These are phyloP conservation scores for Proales similis DNA, from an alignment of 1,140 invertebrate genomes.

Conservation along the genomic window DNA sequence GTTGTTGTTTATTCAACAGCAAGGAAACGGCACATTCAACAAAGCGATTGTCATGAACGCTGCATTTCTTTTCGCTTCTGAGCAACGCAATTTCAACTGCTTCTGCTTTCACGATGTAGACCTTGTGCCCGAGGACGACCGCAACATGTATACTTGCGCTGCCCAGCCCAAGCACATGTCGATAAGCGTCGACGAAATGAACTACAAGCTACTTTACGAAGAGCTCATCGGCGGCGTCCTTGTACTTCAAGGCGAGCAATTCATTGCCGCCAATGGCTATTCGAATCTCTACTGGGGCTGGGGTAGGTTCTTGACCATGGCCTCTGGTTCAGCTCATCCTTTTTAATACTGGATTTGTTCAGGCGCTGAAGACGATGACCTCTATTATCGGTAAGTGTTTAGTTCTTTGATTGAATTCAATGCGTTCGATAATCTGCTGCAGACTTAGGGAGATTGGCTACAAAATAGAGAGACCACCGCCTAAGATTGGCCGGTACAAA, in stretches of 20 bases:
- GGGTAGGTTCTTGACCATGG: constrained; percentile 17
- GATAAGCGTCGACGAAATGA: constrained; percentile 66
- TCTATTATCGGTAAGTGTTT: constrained; percentile 40
- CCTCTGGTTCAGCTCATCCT: neutral
- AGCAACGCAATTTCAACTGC: constrained; percentile 73
- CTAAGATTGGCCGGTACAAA: constrained; percentile 46
- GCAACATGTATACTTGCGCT: constrained; percentile 61
- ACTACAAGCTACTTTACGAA: constrained; percentile 66
- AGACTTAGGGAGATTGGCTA: constrained; percentile 51
- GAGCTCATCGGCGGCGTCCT: constrained; percentile 72
- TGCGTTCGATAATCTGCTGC: too few species aligned
- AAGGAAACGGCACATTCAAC: constrained; percentile 68
- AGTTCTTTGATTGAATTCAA: constrained; percentile 37
- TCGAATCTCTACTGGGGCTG: constrained; percentile 34
- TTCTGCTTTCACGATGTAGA: constrained; percentile 80
- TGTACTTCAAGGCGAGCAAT: constrained; percentile 50
- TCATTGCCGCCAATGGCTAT: constrained; percentile 31
- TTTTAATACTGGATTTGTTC: neutral
- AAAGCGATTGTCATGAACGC: constrained; percentile 38
- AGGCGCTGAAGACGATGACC: constrained; percentile 34
- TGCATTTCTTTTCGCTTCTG: constrained; percentile 47
- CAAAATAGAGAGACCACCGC: constrained; percentile 44
- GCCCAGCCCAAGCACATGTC: constrained; percentile 62
- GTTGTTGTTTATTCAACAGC: constrained; percentile 50
- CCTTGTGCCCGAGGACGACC: constrained; percentile 59